Conservation (phyloP, 2,113 vertebrate genomes). For the Heptranchias perlo region DNA sequence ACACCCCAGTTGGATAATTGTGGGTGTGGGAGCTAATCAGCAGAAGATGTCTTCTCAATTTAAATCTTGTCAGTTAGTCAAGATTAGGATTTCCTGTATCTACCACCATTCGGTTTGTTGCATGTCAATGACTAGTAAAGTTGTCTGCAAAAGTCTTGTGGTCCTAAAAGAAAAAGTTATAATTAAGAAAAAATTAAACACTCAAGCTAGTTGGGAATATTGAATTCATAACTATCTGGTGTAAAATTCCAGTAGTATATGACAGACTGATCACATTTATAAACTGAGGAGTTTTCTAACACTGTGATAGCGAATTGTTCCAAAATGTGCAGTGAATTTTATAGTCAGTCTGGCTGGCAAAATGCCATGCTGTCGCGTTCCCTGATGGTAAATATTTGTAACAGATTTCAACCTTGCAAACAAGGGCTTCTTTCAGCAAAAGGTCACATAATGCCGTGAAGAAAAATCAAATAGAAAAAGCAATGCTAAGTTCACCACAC, state of each 20-base stretch:
- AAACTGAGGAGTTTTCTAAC: constrained; percentile 84
- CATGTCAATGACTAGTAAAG: constrained; percentile 93
- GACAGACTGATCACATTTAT: constrained; percentile 90
- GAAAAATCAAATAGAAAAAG: constrained; percentile 79
- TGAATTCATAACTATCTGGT: constrained; percentile 77
- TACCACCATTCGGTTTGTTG: constrained; percentile 99
- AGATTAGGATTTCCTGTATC: constrained; percentile 98
- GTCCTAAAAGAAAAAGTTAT: constrained; percentile 65
- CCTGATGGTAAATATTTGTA: constrained; percentile 96
- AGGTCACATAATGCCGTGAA: constrained; percentile 72
- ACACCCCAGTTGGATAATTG: constrained; percentile 99
- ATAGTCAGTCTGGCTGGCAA: constrained; percentile 86
- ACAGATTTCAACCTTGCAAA: constrained; percentile 87
- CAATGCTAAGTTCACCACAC: constrained; percentile 76
- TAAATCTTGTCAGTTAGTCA: constrained; percentile 99
- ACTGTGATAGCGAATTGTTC: constrained; percentile 80
- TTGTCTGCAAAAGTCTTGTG: constrained; percentile 78
- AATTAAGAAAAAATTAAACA: constrained; percentile 60
- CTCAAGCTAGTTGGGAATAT: constrained; percentile 71
- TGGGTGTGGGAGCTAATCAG: constrained; percentile 99
- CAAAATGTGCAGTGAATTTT: constrained; percentile 92
- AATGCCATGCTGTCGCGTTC: constrained; percentile 76
- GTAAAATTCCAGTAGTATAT: constrained; percentile 85
- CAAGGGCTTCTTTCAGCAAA: constrained; percentile 87
- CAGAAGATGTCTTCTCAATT: constrained; percentile 99